These are phyloP conservation scores for Hecatera dysodea DNA, from an alignment of 2,888 invertebrate genomes.

Conservation along the genomic window DNA sequence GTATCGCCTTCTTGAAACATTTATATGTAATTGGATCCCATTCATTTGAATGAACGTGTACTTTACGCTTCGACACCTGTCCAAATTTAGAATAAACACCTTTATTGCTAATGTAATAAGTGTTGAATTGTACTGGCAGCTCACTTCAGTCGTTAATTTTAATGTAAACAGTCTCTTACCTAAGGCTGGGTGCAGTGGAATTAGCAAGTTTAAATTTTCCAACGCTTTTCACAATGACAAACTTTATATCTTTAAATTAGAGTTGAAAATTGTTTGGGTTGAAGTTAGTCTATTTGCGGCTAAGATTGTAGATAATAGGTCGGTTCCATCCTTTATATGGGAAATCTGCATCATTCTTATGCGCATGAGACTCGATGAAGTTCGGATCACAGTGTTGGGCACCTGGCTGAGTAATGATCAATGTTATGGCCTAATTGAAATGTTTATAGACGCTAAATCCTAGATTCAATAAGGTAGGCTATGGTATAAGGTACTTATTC, in stretches of 20 bases:
- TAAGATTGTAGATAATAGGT: slow-evolving; percentile 67
- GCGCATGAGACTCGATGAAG: slow-evolving; percentile 63
- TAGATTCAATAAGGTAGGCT: slow-evolving; percentile 53
- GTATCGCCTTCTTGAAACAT: slow-evolving; percentile 62
- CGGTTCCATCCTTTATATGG: slow-evolving; percentile 79
- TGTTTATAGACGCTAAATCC: slow-evolving; percentile 60
- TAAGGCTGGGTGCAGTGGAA: slow-evolving; percentile 66
- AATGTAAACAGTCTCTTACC: slow-evolving; percentile 72
- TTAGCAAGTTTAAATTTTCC: slow-evolving; percentile 38
- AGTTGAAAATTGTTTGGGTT: slow-evolving; percentile 22
- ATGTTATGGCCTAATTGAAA: slow-evolving; percentile 67
- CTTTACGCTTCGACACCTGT: slow-evolving; percentile 36
- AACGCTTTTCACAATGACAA: background rate
- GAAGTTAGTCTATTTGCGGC: background rate
- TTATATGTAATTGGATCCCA: slow-evolving; percentile 65
- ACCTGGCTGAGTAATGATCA: slow-evolving; percentile 69
- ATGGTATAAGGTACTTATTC: slow-evolving; percentile 28
- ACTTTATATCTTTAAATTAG: slow-evolving; percentile 5
- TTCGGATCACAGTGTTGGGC: slow-evolving; percentile 58
- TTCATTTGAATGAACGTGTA: slow-evolving; percentile 61
- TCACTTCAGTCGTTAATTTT: slow-evolving; percentile 65
- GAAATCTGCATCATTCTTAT: slow-evolving; percentile 80
- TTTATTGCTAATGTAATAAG: slow-evolving; percentile 53
- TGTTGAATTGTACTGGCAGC: slow-evolving; percentile 56
- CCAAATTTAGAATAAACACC: slow-evolving; percentile 44